These are phyloP conservation scores for Drosophila auraria DNA, from an alignment of 1,140 invertebrate species.

Conservation along the genomic window DNA sequence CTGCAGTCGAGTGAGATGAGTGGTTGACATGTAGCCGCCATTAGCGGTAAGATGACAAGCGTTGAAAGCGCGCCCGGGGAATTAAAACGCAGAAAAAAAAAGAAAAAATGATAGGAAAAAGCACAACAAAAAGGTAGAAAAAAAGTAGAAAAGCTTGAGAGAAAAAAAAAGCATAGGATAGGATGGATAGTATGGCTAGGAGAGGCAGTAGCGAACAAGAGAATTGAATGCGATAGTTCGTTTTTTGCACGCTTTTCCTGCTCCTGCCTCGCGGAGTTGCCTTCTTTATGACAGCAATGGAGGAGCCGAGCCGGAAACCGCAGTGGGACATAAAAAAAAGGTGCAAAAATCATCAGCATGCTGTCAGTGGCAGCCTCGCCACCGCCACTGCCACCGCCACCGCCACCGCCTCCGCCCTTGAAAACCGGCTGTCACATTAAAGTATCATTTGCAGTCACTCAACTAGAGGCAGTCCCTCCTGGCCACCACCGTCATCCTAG, in stretches of 20 bases:
- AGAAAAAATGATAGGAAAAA: slow-evolving; percentile 2
- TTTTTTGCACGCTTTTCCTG: slow-evolving; percentile 1
- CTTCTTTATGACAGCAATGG: slow-evolving; percentile 64
- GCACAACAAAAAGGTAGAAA: slow-evolving; percentile 9
- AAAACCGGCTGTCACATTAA: slow-evolving; percentile 75
- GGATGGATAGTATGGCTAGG: neutral
- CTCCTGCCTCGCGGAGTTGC: neutral
- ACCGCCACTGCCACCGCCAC: no score
- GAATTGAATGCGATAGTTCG: slow-evolving; percentile 66
- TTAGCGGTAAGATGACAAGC: slow-evolving; percentile 82
- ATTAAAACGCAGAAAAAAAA: slow-evolving; percentile 67
- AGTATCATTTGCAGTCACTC: slow-evolving; percentile 81
- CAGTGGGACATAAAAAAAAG: slow-evolving; percentile 60
- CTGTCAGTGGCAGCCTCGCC: slow-evolving; percentile 53
- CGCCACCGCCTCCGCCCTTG: neutral
- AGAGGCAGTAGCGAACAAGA: slow-evolving; percentile 28
- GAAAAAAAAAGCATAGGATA: slow-evolving; percentile 16
- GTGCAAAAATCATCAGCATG: slow-evolving; percentile 79
- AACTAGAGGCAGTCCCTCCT: slow-evolving; percentile 18
- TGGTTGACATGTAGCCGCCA: slow-evolving; percentile 82
- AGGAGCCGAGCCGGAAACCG: slow-evolving; percentile 49
- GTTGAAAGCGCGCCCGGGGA: slow-evolving; percentile 81
- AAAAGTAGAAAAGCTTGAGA: slow-evolving; percentile 11
- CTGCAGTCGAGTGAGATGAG: slow-evolving; percentile 68
- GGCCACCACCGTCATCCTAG: slow-evolving; percentile 19